Evolutionary conservation across 2,797 vertebrate species (phyloP), one percentile per base, ranked within the genome.

Genomic region (Enteromius fasciolatus): DNA sequence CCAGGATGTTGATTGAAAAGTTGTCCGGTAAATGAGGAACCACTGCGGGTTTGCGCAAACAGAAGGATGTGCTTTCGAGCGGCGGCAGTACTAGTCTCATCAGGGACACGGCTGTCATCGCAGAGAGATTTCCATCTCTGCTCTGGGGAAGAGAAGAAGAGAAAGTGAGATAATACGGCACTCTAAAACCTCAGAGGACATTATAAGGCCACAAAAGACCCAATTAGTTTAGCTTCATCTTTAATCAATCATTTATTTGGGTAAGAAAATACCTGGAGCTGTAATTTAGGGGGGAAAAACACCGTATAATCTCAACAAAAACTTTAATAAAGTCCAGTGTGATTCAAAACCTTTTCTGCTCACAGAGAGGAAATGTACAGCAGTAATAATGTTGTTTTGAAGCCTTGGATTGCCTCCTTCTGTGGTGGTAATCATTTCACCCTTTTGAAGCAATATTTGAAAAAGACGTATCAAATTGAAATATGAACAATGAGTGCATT

Each of bases 11-110:
- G 95, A 89, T 95, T 96, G 83, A 96, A 94, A 50, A 96, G 91
- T 87, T 96, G 95, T 5, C 95, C 95, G 0, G 95, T 93, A 87
- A 96, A 96, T 66, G 95, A 96, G 3, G 95, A 96, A 48, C 95
- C 95, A 1, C 95, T 95, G 63, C 94, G 94, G 0, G 95, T 95
- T 80, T 94, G 95, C 69, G 95, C 93, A n/a, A 96, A 94, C 70
- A 96, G 91, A 48, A 95, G 90, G 85, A 96, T 94, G 84, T 96
- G 95, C 46, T 90, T 95, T 82, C 90, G 91, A 59, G 89, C 74
- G 0, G 87, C 76, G 33, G 76, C 48, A 20, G 46, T 12, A n/a
- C 63, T 81, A 5, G 39, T 31, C 7, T 91, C 92, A 0, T 67
- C n/a, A 1, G 90, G 77, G 84, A 82, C 48, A 86, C 86, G 91